A percentile compares a stretch with the other conserved stretches of the same genome.
These are phyloP conservation scores for Carterocephalus palaemon DNA, from an alignment of 2,888 invertebrate genomes.

Conservation along the genomic window DNA sequence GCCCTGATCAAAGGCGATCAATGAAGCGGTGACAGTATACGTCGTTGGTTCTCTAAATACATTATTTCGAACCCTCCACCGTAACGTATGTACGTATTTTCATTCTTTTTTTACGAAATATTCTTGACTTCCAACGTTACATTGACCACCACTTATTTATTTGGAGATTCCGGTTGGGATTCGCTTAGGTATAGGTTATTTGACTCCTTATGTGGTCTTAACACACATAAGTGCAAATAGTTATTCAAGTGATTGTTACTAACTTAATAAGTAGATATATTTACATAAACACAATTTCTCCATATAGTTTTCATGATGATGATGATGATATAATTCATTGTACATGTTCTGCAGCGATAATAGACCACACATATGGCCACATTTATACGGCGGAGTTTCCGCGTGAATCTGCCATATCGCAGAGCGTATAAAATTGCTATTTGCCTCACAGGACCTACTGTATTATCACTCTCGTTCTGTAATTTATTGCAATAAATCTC, in stretches of 20 bases:
- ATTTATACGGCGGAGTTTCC: slow-evolving; percentile 9
- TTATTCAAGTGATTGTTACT: too few relatives aligned
- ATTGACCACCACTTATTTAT: too few relatives aligned
- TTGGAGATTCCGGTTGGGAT: too few relatives aligned
- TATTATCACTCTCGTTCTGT: slow-evolving; percentile 54
- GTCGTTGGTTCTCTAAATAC: slow-evolving; percentile 54
- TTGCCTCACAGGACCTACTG: slow-evolving; percentile 42
- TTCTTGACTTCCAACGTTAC: too few relatives aligned
- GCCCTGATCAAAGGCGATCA: slow-evolving; percentile 64
- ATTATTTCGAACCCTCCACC: slow-evolving; percentile 32
- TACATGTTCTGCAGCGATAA: background rate
- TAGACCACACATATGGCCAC: slow-evolving; percentile 4
- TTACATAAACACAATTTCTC: too few relatives aligned
- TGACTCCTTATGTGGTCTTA: too few relatives aligned
- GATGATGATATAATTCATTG: background rate
- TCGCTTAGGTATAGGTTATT: too few relatives aligned
- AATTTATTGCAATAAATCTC: slow-evolving; percentile 59
- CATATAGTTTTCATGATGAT: too few relatives aligned
- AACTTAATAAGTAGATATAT: too few relatives aligned
- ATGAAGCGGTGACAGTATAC: slow-evolving; percentile 52
- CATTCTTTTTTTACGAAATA: background rate
- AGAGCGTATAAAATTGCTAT: slow-evolving; percentile 59
- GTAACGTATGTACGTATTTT: slow-evolving; percentile 24
- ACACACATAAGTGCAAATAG: too few relatives aligned
- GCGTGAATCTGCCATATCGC: slow-evolving; percentile 35